A percentile compares a stretch with the other conserved stretches of the same genome.
Conservation (phyloP, 2,888 invertebrate species). For the Torymus tubicola region DNA sequence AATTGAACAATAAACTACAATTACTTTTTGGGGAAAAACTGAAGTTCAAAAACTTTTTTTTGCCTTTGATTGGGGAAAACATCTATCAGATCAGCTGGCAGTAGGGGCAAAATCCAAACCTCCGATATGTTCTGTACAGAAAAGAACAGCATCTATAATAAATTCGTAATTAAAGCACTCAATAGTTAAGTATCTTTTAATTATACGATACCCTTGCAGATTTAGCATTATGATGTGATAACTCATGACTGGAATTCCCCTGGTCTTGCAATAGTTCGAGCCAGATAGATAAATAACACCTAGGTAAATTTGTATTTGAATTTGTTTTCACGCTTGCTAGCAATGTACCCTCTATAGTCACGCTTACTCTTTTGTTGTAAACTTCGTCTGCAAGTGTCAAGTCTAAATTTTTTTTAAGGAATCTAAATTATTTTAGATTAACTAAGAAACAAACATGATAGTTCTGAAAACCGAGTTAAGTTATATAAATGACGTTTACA, state of each 20-base stretch:
- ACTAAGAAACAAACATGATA: no score
- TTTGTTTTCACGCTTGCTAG: constrained; percentile 74
- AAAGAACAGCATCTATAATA: not conserved
- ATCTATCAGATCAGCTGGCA: constrained; percentile 80
- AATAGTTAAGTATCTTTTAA: no score
- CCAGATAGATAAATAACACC: constrained; percentile 77
- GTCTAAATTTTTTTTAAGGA: constrained; percentile 36
- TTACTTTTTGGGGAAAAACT: constrained; percentile 33
- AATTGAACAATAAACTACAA: not conserved
- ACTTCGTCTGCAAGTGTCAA: constrained; percentile 66
- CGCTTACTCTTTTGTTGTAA: constrained; percentile 76
- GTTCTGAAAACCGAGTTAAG: no score
- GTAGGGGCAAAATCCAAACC: constrained; percentile 81
- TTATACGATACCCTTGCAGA: constrained; percentile 5
- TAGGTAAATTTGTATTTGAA: constrained; percentile 78
- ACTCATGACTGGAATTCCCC: constrained; percentile 57
- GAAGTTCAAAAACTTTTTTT: constrained; percentile 76
- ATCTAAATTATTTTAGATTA: not conserved
- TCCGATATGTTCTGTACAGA: constrained; percentile 77
- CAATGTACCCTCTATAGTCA: constrained; percentile 81
- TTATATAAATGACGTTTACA: no score
- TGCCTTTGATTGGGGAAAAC: constrained; percentile 78
- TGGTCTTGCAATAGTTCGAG: constrained; percentile 74
- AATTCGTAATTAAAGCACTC: not conserved
- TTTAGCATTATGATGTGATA: not conserved